Evolutionary conservation across 2,888 invertebrate genomes (phyloP).

Genomic region (Conops quadrifasciatus): DNA sequence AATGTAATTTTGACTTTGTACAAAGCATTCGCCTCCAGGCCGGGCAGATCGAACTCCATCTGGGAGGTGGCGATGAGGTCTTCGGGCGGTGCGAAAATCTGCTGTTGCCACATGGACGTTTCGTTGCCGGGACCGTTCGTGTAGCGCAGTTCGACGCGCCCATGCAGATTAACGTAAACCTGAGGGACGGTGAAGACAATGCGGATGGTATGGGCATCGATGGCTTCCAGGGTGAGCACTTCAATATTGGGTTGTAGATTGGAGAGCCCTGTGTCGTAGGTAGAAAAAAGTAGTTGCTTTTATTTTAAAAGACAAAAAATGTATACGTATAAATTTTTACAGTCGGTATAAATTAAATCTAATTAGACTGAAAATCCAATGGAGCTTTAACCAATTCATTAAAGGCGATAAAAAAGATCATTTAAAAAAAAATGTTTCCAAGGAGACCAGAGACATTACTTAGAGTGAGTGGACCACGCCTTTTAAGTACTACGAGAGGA

Average conservation of each 20-base stretch:
- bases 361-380: no score
- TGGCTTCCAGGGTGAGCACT: conserved; percentile 74
- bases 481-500: no score
- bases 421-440: no score
- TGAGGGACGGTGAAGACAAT: conserved; percentile 84
- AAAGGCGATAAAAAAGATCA: no score
- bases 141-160: conserved; percentile 86
- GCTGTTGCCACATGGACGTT: conserved; percentile 79
- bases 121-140: conserved; percentile 79
- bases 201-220: conserved; percentile 81
- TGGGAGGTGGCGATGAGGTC: conserved; percentile 86
- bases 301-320: neutral
- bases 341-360: no score
- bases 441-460: no score
- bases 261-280: conserved; percentile 47
- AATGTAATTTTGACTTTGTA: conserved; percentile 86
- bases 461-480: no score
- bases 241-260: conserved; percentile 64
- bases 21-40: conserved; percentile 79
- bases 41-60: conserved; percentile 82
- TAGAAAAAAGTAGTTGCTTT: no score
- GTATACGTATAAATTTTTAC: neutral
- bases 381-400: no score
- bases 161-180: conserved; percentile 84
- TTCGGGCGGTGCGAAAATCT: conserved; percentile 87